These are phyloP conservation scores for Diploptera punctata DNA, from an alignment of 2,888 invertebrate species.

Conservation along the genomic window DNA sequence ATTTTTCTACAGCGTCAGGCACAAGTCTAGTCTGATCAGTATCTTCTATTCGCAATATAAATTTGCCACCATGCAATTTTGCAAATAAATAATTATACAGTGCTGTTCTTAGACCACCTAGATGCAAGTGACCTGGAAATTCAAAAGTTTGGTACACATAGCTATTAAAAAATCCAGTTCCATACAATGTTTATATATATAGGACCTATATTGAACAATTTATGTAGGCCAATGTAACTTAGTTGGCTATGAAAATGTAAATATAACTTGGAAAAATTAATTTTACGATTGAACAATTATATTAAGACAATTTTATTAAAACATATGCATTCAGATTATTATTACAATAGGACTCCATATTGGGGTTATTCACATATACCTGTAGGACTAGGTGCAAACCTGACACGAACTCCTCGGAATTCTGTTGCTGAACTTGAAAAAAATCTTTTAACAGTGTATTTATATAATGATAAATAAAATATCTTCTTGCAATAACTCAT, in stretches of 20 bases:
- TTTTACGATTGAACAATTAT: too few species aligned
- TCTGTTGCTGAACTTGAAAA: background rate
- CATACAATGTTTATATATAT: too few species aligned
- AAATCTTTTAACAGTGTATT: background rate
- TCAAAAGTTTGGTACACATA: background rate
- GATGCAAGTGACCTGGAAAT: slow-evolving; percentile 76
- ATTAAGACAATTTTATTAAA: too few species aligned
- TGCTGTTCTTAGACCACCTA: slow-evolving; percentile 95
- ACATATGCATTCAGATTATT: too few species aligned
- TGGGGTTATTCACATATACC: slow-evolving; percentile 63
- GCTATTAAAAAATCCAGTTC: too few species aligned
- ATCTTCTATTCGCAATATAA: slow-evolving; percentile 95
- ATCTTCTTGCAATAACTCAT: too few species aligned
- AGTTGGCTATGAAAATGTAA: too few species aligned
- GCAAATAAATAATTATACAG: slow-evolving; percentile 95
- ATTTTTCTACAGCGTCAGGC: slow-evolving; percentile 76
- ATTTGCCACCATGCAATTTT: slow-evolving; percentile 76
- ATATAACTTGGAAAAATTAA: too few species aligned
- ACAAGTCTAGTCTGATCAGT: slow-evolving; percentile 90
- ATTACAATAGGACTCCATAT: too few species aligned
- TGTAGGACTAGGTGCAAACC: slow-evolving; percentile 97
- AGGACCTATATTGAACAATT: too few species aligned
- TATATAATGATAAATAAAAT: too few species aligned
- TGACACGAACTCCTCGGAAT: slow-evolving; percentile 66
- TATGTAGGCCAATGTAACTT: too few species aligned